Percentiles rank a stretch among this genome's conserved stretches.
These are phyloP conservation scores for Lithosia quadra DNA, from an alignment of 2,888 invertebrate genomes.

Conservation along the genomic window DNA sequence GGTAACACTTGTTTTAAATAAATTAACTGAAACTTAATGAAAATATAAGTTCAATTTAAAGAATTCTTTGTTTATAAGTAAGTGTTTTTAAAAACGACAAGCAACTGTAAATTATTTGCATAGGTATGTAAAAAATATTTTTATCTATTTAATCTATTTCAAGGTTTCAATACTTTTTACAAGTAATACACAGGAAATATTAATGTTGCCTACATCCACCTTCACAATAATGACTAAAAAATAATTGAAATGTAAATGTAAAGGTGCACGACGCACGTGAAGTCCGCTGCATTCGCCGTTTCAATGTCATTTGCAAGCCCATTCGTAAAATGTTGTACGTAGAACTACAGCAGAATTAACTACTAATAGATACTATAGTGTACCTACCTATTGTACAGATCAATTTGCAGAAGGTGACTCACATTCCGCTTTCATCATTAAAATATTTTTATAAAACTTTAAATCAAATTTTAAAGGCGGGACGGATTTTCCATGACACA, in stretches of 20 bases:
- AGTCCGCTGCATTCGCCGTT: conserved; percentile 24
- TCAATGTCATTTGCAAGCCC: conserved; percentile 44
- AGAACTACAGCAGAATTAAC: too few relatives aligned
- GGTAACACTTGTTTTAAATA: too few relatives aligned
- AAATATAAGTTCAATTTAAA: not conserved
- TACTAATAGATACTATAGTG: too few relatives aligned
- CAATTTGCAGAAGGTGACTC: not conserved
- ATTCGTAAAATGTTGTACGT: conserved; percentile 11
- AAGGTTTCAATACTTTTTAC: conserved; percentile 17
- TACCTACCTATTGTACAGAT: not conserved
- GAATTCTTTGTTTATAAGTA: too few relatives aligned
- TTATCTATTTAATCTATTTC: not conserved
- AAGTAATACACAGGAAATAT: conserved; percentile 34
- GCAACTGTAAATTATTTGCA: not conserved
- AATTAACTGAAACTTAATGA: not conserved
- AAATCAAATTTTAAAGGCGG: too few relatives aligned
- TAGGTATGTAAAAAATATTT: not conserved
- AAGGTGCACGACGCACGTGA: conserved; percentile 36
- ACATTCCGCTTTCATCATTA: not conserved
- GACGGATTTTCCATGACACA: too few relatives aligned
- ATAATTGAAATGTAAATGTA: conserved; percentile 13
- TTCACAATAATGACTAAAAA: conserved; percentile 22
- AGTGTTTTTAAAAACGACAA: not conserved
- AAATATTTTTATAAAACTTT: not conserved
- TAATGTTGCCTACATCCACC: conserved; percentile 30